A percentile compares a stretch with the other conserved stretches of the same genome.
phyloP scores from a whole-genome alignment of 2,113 vertebrate genomes.

The Peromyscus polionotus region DNA sequence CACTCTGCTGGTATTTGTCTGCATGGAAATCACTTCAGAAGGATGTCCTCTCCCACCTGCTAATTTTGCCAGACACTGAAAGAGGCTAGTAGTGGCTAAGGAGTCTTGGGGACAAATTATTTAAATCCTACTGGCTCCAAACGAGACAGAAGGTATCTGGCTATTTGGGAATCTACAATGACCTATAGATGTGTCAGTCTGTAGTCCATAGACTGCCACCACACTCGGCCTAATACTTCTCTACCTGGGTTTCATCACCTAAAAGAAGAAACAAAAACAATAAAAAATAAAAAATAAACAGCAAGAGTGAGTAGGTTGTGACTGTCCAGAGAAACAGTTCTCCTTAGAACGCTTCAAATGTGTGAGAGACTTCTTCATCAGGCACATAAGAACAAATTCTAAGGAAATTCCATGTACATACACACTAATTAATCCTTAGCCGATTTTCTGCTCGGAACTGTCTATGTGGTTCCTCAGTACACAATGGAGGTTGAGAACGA shows the following conservation, averaged over 20 bases:
- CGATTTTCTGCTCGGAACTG: slow-evolving; percentile 16
- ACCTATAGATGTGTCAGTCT: not conserved
- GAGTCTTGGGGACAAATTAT: slow-evolving; percentile 44
- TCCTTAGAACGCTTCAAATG: not conserved
- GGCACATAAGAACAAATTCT: not conserved
- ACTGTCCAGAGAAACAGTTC: not conserved
- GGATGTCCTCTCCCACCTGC: slow-evolving; percentile 40
- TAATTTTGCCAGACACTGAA: slow-evolving; percentile 45
- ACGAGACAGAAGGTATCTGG: not conserved
- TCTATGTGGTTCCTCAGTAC: not conserved
- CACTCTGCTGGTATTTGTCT: slow-evolving; percentile 63
- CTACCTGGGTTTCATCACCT: not conserved
- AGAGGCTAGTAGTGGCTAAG: not conserved
- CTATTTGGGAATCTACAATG: not conserved
- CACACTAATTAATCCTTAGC: not conserved
- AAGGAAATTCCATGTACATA: not conserved
- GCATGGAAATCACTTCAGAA: slow-evolving; percentile 47
- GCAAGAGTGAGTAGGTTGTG: not conserved
- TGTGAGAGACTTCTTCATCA: not conserved
- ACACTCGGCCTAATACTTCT: not conserved
- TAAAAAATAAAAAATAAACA: no score
- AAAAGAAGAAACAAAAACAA: not conserved
- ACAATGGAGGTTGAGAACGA: not conserved
- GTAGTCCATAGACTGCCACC: not conserved
- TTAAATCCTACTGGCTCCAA: slow-evolving; percentile 48